Evolutionary conservation across 2,113 vertebrate species (phyloP).

Genomic region (Dolichotis patagonum): DNA sequence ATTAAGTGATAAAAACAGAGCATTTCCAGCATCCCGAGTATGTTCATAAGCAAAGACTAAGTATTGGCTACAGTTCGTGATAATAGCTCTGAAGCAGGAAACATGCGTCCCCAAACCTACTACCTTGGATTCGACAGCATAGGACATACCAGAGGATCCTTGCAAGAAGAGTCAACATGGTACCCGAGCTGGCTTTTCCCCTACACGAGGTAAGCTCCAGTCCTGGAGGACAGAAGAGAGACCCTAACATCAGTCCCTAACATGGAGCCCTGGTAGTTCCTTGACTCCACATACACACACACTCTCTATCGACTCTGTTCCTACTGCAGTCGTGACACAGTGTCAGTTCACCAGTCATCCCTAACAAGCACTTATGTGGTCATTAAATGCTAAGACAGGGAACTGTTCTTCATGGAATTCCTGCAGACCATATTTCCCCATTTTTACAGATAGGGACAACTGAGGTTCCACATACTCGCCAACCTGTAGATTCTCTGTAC

Average conservation of each 20-base stretch:
- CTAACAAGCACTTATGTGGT: background rate
- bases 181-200: background rate
- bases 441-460: background rate
- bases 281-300: background rate
- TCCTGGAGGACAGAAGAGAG: background rate
- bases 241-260: too few relatives aligned
- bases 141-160: background rate
- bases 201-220: background rate
- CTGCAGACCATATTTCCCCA: background rate
- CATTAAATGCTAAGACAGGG: slow-evolving; percentile 13
- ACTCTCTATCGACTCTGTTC: background rate
- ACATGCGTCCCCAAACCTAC: background rate
- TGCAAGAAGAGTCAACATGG: background rate
- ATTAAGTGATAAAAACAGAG: background rate
- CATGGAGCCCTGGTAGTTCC: too few relatives aligned
- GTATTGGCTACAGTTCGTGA: background rate
- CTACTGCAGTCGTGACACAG: background rate
- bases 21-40: background rate
- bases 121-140: background rate
- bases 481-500: background rate
- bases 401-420: background rate
- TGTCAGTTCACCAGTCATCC: background rate
- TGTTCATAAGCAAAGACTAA: background rate
- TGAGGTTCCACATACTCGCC: background rate
- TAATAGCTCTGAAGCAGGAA: background rate